Base-by-base conservation (phyloP, 64 coral and sea anemone genomes). In the Catalaphyllia jardinei region DNA sequence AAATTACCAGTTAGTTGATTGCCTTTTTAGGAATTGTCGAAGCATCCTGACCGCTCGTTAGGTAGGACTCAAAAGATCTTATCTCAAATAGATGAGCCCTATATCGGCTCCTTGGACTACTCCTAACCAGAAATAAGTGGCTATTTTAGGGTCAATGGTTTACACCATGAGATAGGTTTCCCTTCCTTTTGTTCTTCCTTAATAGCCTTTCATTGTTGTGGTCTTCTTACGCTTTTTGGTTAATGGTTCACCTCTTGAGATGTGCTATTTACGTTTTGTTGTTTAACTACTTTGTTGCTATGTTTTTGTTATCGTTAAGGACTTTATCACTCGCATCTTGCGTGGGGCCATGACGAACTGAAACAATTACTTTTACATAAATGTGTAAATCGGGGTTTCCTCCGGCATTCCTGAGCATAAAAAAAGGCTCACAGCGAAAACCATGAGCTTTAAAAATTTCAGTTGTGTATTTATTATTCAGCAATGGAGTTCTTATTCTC, bases 251-350 rank as follows among this genome's bases (percentile, higher is more conserved):
- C 8, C 81, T 51, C 63, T 85, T 85, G 39, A 85, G 22, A 33
- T 71, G 17, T 29, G 25, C 78, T 61, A 61, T 80, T 71, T 35
- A 3, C 29, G 81, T n/a, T 85, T 71, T 80, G 54, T 80, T 80
- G 24, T 80, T 29, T 46, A 52, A 64, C 11, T 9, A 15, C 22
- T 12, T 28, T 85, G 81, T 85, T 85, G 81, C 81, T 85, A 85
- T 85, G 81, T 85, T 85, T 69, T 80, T 71, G 19, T 85, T 49
- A 51, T 85, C 81, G 81, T 71, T 25, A 85, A 85, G 81, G 59
- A 81, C 81, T 25, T 71, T 71, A 85, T 85, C 20, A 7, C 81
- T 29, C 20, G 33, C 81, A 69, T 83, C 31, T 50, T 29, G 4
- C 1, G 60, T 28, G 22, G 35, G 25, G 79, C 27, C 52, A 69